Base-by-base conservation (phyloP, 2,888 invertebrate genomes). In the Drosophila mettleri region DNA sequence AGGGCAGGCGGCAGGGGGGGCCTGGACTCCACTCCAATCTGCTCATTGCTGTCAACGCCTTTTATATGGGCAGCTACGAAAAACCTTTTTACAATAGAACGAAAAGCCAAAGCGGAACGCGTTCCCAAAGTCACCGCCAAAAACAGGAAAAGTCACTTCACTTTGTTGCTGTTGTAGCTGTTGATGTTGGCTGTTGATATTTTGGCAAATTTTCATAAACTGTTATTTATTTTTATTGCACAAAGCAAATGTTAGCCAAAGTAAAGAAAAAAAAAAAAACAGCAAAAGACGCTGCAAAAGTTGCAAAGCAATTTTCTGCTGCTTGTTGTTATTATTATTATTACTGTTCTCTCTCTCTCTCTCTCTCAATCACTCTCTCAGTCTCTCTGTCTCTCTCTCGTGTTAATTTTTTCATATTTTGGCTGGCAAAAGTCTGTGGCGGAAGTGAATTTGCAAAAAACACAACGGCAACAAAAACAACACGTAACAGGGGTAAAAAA, bases 141-240 rank as follows among this genome's bases (percentile, higher is more conserved):
- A 74, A 79, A 82, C 81, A 86, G 82, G 81, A 83, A 87, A 83
- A 83, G 83, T 87, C 85, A 85, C 86, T 81, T 69, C 77, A 76
- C 29, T 64, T 61, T 48, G 33, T 41, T 64, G 45, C 31, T 54
- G 48, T 38, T 49, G 51, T 33, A 48, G 54, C 24, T 66, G 60
- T 43, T 63, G 31, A 27, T 53, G 49, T 65, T 61, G 59, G 55
- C 61, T 80, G 80, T 74, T 85, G 78, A 80, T 86, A 86, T 88
- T 87, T 85, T 85, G 85, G 87, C 85, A 86, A 86, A 86, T 88
- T 85, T 86, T 87, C 89, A 88, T 87, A 85, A 85, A 88, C 88
- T 85, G 76, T 81, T 85, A 85, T 81, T 87, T 88, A 87, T 87
- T 79, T 85, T 78, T 76, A 85, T 85, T 74, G 82, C 88, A 87